A percentile compares a stretch with the other conserved stretches of the same genome.
Conservation (phyloP, 2,113 vertebrate genomes). For the Ariopsis seemanni region DNA sequence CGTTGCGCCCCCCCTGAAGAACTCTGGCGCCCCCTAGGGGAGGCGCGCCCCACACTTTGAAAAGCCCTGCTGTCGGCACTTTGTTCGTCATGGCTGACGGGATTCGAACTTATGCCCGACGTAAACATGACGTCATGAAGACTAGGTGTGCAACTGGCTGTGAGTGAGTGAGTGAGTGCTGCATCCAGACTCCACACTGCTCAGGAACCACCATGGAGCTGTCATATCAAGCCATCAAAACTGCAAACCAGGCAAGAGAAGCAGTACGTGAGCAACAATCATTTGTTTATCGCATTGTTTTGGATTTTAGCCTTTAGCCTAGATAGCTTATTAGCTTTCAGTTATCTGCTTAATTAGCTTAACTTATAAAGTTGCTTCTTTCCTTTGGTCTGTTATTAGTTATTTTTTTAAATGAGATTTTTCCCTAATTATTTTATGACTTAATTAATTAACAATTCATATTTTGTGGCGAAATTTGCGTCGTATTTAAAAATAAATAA, state of each 20-base stretch:
- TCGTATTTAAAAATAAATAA: background rate
- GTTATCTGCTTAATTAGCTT: background rate
- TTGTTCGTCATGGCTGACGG: no score
- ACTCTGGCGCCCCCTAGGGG: no score
- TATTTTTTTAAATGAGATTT: background rate
- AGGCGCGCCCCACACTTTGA: no score
- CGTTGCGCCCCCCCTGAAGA: no score
- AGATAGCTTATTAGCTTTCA: background rate
- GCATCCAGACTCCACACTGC: background rate
- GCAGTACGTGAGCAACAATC: slow-evolving; percentile 70
- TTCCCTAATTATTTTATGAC: background rate
- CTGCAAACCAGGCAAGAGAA: slow-evolving; percentile 74
- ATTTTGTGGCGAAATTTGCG: background rate
- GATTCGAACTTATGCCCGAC: background rate
- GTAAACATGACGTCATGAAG: background rate
- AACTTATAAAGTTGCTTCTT: background rate
- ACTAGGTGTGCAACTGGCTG: background rate
- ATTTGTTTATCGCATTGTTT: background rate
- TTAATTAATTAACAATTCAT: background rate
- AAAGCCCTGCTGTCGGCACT: background rate
- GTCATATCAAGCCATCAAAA: slow-evolving; percentile 75
- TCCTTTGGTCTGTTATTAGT: background rate
- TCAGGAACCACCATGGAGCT: slow-evolving; percentile 72
- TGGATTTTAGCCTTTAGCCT: background rate
- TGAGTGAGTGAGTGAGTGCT: no score